Evolutionary conservation across 2,888 invertebrate species (phyloP), one percentile per base, ranked within the genome.

Genomic region (Orthonevra nobilis): DNA sequence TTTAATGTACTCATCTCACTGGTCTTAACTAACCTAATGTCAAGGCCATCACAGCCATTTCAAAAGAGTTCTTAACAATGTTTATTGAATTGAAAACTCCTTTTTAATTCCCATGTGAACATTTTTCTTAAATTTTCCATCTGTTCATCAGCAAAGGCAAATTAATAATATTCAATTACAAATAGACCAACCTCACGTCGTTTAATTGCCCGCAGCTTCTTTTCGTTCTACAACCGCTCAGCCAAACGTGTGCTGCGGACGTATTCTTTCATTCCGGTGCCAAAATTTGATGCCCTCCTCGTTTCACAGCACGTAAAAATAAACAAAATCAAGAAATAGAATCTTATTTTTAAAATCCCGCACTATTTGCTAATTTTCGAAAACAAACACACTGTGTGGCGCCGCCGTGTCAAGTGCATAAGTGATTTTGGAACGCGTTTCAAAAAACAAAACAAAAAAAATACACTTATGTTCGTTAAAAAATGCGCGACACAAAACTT

Each of bases 161-260:
- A 75, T 75, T 56, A 75, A 69, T 75, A 77, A 70, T 77, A 72
- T 77, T 54, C 40, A 58, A 50, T 54, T 72, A 48, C 72, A 77
- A 77, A 77, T 58, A 77, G 72, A 66, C 72, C 44, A 70, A 70
- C 70, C 64, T 60, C 72, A 70, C 58, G 48, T 32, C 40, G 70
- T 66, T 77, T 64, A 77, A 77, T 72, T 60, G 64, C 36, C 54
- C 64, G 34, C 52, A 60, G 40, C 60, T 52, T 58, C 38, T 52
- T 50, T 73, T 56, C 50, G 60, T 44, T 48, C 30, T 14, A 50
- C 42, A 73, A 48, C 23, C 46, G 60, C 32, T 70, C 46, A 50
- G 58, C 20, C 66, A 48, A 73, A 61, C 77, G 70, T 70, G 72
- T 66, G 77, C 64, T 60, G 26, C 32, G 48, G 58, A 69, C 69